Evolutionary conservation across 2,113 vertebrate genomes (phyloP), one percentile per base, ranked within the genome.

Genomic region (Cervus canadensis): DNA sequence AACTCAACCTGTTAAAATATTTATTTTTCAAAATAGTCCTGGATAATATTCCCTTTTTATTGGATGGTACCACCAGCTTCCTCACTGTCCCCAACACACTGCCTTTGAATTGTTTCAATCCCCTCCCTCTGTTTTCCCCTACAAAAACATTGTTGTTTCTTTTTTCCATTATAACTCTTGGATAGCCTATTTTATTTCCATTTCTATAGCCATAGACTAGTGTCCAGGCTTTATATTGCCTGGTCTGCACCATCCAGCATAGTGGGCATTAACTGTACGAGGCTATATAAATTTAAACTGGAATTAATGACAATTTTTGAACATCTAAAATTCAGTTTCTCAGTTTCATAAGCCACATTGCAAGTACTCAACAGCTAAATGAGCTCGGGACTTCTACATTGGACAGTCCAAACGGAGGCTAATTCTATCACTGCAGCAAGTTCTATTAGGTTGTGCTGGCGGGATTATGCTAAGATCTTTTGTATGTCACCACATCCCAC

Each of bases 91-190:
- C 25, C 36, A 79, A 33, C 26, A 93, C 21, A 59, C 5, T 71
- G 28, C 21, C 25, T 91, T 84, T 91, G 78, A 84, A 84, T 96
- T 94, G 21, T 67, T 97, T 85, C 91, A 89, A 64, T 83, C 40
- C 95, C 21, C 43, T 21, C 14, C 78, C 28, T 52, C 36, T 79
- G 28, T 89, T 33, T 56, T 21, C 17, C 14, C 4, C 26, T 43
- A 33, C 21, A 83, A 64, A 95, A 92, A 59, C 7, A 71, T 4
- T 48, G 59, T 36, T 67, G 14, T 40, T 87, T 59, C 33, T 54
- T 89, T 67, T 85, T 54, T 17, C 60, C 14, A 52, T 56, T 89
- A 57, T 1, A 50, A 43, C 21, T 85, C 82, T 23, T 91, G n/a
- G 21, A 52, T 81, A 23, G 40, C 7, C 10, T 91, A 21, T 87